Evolutionary conservation across 2,113 vertebrate species (phyloP).

Genomic region (Neodon shergylaensis): DNA sequence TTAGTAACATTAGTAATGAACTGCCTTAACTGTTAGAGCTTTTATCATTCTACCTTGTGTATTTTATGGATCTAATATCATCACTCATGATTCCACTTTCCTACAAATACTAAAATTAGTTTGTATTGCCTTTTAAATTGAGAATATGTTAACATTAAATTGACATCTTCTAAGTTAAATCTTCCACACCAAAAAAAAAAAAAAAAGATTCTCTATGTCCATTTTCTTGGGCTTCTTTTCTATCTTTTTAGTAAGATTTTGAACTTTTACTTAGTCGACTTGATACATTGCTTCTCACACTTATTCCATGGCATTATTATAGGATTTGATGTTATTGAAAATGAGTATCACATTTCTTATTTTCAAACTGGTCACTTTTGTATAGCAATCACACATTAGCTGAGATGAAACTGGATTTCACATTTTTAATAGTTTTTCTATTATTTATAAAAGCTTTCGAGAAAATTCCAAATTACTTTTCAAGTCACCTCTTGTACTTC

Average conservation of each 20-base stretch:
- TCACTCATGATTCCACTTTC: not conserved
- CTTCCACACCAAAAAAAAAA: slow-evolving; percentile 12
- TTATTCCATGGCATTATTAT: not conserved
- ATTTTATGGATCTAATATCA: not conserved
- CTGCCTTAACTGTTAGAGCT: not conserved
- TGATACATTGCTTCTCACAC: not conserved
- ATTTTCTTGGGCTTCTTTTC: not conserved
- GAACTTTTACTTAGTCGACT: not conserved
- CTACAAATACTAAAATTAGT: not conserved
- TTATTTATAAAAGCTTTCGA: not conserved
- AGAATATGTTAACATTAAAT: not conserved
- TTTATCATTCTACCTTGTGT: not conserved
- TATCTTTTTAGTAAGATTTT: not conserved
- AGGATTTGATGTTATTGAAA: not conserved
- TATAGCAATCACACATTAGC: not conserved
- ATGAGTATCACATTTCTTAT: not conserved
- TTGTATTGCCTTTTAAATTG: not conserved
- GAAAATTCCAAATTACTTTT: not conserved
- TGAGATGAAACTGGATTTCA: not conserved
- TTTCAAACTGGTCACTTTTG: not conserved
- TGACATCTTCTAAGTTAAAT: not conserved
- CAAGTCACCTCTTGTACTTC: not conserved
- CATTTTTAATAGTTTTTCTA: not conserved
- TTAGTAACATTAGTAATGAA: not conserved
- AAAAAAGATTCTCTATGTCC: not conserved